A percentile compares a stretch with the other conserved stretches of the same genome.
These are phyloP conservation scores for Anseranas semipalmata DNA, from an alignment of 2,113 vertebrate species.

Conservation along the genomic window DNA sequence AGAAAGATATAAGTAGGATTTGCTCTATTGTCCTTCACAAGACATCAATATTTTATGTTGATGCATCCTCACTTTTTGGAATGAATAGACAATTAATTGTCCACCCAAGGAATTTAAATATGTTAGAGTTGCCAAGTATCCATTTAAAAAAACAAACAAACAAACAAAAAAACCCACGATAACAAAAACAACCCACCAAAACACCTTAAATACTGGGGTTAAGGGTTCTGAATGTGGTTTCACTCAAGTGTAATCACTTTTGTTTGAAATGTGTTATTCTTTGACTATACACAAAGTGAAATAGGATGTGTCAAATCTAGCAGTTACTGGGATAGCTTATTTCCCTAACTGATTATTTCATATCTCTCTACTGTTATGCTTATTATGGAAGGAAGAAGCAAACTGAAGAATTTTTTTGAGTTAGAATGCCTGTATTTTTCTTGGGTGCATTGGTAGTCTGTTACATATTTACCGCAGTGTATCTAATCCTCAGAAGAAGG, in stretches of 20 bases:
- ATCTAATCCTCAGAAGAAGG: background rate
- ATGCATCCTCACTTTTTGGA: background rate
- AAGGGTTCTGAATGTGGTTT: background rate
- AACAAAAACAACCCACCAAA: background rate
- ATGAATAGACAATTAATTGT: constrained; percentile 9
- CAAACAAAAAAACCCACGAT: no score
- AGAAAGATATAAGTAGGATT: constrained; percentile 47
- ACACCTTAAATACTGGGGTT: background rate
- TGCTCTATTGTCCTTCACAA: constrained; percentile 35
- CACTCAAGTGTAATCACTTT: background rate
- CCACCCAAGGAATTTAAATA: background rate
- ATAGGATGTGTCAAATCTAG: background rate
- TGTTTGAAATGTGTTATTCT: background rate
- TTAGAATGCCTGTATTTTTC: background rate
- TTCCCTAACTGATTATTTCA: background rate
- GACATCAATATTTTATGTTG: background rate
- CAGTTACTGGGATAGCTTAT: background rate
- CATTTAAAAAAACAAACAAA: background rate
- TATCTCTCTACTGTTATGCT: background rate
- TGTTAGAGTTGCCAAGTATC: background rate
- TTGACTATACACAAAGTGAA: background rate
- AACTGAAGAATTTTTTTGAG: background rate
- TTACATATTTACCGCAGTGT: background rate
- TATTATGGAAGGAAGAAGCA: background rate
- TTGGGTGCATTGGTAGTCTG: background rate